Evolutionary conservation across 2,888 invertebrate genomes (phyloP).

Genomic region (Kuschelorhynchus macadamiae): DNA sequence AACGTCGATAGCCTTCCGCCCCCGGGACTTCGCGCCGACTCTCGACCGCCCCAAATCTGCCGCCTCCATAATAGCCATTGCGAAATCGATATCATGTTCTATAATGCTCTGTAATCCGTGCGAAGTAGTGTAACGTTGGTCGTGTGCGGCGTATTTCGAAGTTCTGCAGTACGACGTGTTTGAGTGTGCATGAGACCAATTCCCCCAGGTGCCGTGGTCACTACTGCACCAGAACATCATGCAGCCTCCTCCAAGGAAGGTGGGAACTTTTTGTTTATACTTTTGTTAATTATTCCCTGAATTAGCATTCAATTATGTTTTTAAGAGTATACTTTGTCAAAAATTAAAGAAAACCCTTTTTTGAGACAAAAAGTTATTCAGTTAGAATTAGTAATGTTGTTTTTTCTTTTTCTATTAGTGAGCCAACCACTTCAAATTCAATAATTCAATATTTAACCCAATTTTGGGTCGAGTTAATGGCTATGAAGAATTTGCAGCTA

Average conservation of each 20-base stretch:
- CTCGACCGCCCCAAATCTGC: slow-evolving; percentile 23
- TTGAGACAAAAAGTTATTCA: too few species aligned
- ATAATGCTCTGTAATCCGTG: slow-evolving; percentile 19
- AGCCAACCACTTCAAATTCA: too few species aligned
- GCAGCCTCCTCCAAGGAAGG: slow-evolving; percentile 92
- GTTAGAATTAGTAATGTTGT: too few species aligned
- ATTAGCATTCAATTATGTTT: too few species aligned
- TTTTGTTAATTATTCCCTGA: neutral
- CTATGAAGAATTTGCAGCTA: too few species aligned
- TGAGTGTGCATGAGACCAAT: slow-evolving; percentile 29
- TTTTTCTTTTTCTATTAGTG: too few species aligned
- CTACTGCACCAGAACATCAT: slow-evolving; percentile 65
- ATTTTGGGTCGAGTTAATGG: too few species aligned
- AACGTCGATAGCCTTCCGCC: slow-evolving; percentile 26
- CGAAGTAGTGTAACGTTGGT: slow-evolving; percentile 9
- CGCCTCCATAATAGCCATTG: slow-evolving; percentile 15
- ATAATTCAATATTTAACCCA: too few species aligned
- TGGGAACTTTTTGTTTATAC: slow-evolving; percentile 59
- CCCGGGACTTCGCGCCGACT: slow-evolving; percentile 26
- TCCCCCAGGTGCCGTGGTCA: slow-evolving; percentile 17
- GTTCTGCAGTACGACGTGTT: slow-evolving; percentile 25
- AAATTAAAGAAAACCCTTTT: too few species aligned
- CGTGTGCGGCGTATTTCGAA: slow-evolving; percentile 20
- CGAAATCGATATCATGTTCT: slow-evolving; percentile 26
- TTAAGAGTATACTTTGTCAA: too few species aligned